phyloP scores from a whole-genome alignment of 2,113 vertebrate species.

The Pseudorectes ferrugineus region DNA sequence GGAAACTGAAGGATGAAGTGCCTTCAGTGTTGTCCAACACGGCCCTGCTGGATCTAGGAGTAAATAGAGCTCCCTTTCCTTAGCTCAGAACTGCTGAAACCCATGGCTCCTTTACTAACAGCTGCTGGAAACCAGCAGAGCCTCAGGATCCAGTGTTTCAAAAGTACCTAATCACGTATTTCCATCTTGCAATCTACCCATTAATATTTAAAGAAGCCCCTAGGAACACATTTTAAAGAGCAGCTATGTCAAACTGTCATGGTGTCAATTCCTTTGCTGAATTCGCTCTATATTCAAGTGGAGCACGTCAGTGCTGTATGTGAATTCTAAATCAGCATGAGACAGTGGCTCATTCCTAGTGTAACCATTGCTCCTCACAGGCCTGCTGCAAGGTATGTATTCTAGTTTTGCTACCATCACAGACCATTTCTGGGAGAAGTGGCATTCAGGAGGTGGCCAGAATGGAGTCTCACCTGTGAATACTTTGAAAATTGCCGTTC shows the following conservation, averaged over 20 bases:
- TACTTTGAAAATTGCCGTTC: not conserved
- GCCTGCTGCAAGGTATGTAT: not conserved
- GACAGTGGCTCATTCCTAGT: not conserved
- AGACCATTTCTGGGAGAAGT: not conserved
- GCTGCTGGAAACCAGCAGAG: not conserved
- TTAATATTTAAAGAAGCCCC: conserved; percentile 1
- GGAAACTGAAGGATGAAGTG: not conserved
- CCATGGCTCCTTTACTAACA: not conserved
- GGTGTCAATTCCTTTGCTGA: not conserved
- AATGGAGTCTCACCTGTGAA: not conserved
- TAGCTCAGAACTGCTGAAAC: not conserved
- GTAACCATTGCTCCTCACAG: not conserved
- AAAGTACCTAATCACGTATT: not conserved
- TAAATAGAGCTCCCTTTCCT: not conserved
- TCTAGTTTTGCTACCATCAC: not conserved
- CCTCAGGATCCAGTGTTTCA: not conserved
- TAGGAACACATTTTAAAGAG: not conserved
- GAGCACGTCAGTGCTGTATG: not conserved
- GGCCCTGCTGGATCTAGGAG: not conserved
- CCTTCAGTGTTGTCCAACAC: not conserved
- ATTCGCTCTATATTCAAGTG: not conserved
- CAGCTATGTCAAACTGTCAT: not conserved
- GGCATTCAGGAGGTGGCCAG: not conserved
- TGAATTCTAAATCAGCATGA: not conserved
- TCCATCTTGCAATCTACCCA: not conserved